Evolutionary conservation across 2,888 invertebrate species (phyloP), one percentile per base, ranked within the genome.

Genomic region (Lycophotia porphyrea): DNA sequence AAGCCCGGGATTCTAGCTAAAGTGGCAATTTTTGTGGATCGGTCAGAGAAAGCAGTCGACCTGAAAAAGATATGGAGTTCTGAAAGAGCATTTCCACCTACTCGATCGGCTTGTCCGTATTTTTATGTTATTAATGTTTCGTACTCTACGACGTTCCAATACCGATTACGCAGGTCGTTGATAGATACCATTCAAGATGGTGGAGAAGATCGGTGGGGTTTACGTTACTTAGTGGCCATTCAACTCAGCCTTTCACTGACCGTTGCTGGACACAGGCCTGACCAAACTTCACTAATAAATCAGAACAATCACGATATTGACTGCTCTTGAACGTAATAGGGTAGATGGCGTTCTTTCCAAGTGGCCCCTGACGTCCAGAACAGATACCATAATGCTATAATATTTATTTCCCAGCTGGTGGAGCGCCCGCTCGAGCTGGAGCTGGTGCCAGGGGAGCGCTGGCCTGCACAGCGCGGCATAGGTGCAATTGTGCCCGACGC

Each of bases 341-440:
- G 5, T 24, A 60, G 5, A 36, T 60, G 39, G 13, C 34, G 4
- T 11, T 60, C 34, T 4, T 9, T 34, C 34, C 11, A 21, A 60
- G 34, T 60, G 34, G 2, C 34, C 34, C 4, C 4, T 18, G 24
- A n/a, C 5, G 52, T n/a, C 31, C 18, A 31, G 8, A 73, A 70
- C 21, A 69, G 15, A 34, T n/a, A 21, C n/a, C 7, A 34, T 24
- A 44, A 61, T 27, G 5, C 27, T 18, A 18, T 18, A 47, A n/a
- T 0, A 18, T 55, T 52, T 44, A 44, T 24, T 70, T 21, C 52
- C 8, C 36, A 79, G 98, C 95, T 99, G 67, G 98, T 98, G 91
- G 97, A 97, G 82, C 97, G 99, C 21, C 99, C 99, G 0, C 96
- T 98, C 71, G 97, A 98, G 88, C 95, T 99, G 67, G 97, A 98